Evolutionary conservation across 2,113 vertebrate species (phyloP), one percentile per base, ranked within the genome.

Genomic region (Rattus rattus): DNA sequence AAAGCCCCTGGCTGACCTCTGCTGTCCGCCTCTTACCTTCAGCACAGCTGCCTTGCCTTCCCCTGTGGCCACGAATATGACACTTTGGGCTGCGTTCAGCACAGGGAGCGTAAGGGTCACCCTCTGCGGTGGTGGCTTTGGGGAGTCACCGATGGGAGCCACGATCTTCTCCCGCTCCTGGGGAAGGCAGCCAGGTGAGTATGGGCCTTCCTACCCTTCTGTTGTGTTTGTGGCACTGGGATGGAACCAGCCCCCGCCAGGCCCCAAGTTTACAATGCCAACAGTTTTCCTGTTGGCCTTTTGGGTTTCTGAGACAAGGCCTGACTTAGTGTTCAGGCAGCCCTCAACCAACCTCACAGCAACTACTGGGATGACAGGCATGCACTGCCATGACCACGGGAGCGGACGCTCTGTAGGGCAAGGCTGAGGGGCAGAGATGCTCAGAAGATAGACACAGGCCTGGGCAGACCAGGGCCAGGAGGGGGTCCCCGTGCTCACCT

Each of bases 21-120:
- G 0, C 11, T 1, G 81, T 14, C 59, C 7, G 0, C 14, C 54
- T 26, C 39, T 69, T 98, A 99, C 99, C 99, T 99, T 99, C 26
- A 99, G 93, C 89, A 99, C 96, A 0, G 99, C 72, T 0, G 99
- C 99, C 98, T 99, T 99, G 98, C 99, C 98, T 84, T 99, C 99
- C 90, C 99, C 99, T 0, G 99, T 99, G 10, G 99, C 99, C 47
- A 99, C 99, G 26, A 99, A 99, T 61, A 99, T 98, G 7, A 99
- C 99, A 10, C 98, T 99, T 20, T 98, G 98, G 2, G 99, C 99
- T 0, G 99, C 98, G 0, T 99, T 99, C 89, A 99, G 98, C 85
- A 99, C 99, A 0, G 99, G 99, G 0, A 99, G 98, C 0, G 99
- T 99, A 69, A 99, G 97, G 14, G 99, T 99, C 30, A 99, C 98